Conservation (phyloP, 2,797 vertebrate genomes). For the Acestrorhynchus altus region DNA sequence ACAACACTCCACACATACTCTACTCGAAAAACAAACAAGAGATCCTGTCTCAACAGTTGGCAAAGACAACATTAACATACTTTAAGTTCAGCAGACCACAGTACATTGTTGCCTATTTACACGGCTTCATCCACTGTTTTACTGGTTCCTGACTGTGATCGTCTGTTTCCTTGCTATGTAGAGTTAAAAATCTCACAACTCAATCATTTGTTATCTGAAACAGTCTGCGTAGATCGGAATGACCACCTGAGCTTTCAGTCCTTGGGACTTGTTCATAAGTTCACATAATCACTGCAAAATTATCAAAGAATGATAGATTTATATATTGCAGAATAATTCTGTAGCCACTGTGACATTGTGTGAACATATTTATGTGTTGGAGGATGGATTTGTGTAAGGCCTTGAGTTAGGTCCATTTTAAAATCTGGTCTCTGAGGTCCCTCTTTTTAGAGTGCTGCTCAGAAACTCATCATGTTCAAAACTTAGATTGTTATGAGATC, state of each 20-base stretch:
- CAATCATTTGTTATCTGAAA: not conserved
- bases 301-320: not conserved
- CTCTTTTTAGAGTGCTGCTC: slow-evolving; percentile 90
- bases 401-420: slow-evolving; percentile 60
- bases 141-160: not conserved
- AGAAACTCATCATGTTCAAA: slow-evolving; percentile 95
- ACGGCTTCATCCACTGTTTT: not conserved
- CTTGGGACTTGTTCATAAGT: slow-evolving; percentile 24
- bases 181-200: slow-evolving; percentile 11
- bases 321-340: slow-evolving; percentile 3
- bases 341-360: slow-evolving; percentile 56
- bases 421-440: slow-evolving; percentile 96
- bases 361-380: slow-evolving; percentile 55
- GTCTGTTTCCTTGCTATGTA: not conserved
- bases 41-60: slow-evolving; percentile 63
- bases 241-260: slow-evolving; percentile 58
- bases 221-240: slow-evolving; percentile 11
- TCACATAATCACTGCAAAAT: slow-evolving; percentile 15
- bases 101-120: slow-evolving; percentile 32
- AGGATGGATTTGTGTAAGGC: slow-evolving; percentile 42
- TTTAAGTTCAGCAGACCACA: slow-evolving; percentile 46
- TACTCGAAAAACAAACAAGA: slow-evolving; percentile 72
- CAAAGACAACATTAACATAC: slow-evolving; percentile 51
- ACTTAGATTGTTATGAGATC: slow-evolving; percentile 96
- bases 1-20: slow-evolving; percentile 72